Base-by-base conservation (phyloP, 2,888 invertebrate genomes). In the Sialis lutaria region DNA sequence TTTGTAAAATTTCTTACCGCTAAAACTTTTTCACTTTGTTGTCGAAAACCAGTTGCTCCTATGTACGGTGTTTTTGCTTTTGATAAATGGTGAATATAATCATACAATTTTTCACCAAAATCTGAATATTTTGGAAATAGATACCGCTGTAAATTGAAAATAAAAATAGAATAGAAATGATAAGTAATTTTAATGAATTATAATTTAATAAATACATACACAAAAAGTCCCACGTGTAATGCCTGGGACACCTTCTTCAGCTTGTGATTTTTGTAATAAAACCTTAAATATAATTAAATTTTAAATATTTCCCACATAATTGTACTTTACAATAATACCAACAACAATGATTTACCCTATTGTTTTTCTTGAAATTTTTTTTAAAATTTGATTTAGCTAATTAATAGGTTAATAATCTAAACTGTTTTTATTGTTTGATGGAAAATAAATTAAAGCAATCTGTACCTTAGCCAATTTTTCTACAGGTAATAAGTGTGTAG, bases 111-210 rank as follows among this genome's bases (percentile, higher is more conserved):
- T 10, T 74, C 69, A 1, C 79, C 83, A 55, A 87, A 68, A 53
- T 82, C 77, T 3, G 76, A 73, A 61, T 86, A 83, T 60, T 75
- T 74, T n/a, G 86, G 83, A 64, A 88, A 86, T 52, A 89, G 68
- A 64, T 82, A 82, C 56, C 75, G 74, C 79, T 82, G 67, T 40
- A 64, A 63, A 53, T 47, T 52, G 52, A 49, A 22, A 48, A 48
- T 50, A 53, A 35, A 13, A 33, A 43, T 37, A 40, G 12, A 35
- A 4, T 37, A 39, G 31, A 22, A n/a, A 34, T 7, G 7, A 37
- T 37, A 37, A 37, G 22, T 30, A 35, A 12, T 44, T n/a, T 8
- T 37, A 44, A 22, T n/a, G 51, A 54, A 46, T 42, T 30, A 33
- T 46, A 44, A 41, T 33, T 35, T 33, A 32, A 47, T n/a, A 9